Evolutionary conservation across 2,888 invertebrate genomes (phyloP).

Genomic region (Cactoblastis cactorum): DNA sequence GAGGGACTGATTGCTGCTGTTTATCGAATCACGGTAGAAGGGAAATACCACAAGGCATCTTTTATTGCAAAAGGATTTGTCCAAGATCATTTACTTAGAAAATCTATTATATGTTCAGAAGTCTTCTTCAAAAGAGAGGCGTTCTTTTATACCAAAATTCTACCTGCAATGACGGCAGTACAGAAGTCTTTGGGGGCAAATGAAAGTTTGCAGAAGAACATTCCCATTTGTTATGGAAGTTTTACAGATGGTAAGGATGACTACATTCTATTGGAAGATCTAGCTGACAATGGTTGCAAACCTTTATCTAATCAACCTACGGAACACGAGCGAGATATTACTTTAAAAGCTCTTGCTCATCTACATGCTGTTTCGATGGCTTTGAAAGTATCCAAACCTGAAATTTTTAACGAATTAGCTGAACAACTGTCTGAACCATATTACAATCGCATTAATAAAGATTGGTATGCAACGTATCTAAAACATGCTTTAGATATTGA

Average conservation of each 20-base stretch:
- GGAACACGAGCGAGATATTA: conserved; percentile 31
- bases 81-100: conserved; percentile 33
- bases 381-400: conserved; percentile 35
- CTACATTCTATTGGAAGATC: conserved; percentile 48
- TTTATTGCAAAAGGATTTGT: conserved; percentile 46
- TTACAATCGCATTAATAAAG: conserved; percentile 36
- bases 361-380: conserved; percentile 49
- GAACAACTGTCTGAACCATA: conserved; percentile 37
- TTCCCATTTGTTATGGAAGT: conserved; percentile 41
- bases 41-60: conserved; percentile 26
- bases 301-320: conserved; percentile 32
- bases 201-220: conserved; percentile 35
- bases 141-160: conserved; percentile 37
- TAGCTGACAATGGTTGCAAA: conserved; percentile 33
- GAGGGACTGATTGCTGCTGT: conserved; percentile 49
- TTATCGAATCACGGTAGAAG: conserved; percentile 39
- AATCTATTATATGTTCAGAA: conserved; percentile 30
- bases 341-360: conserved; percentile 44
- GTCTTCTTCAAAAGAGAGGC: conserved; percentile 41
- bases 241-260: conserved; percentile 41
- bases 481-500: conserved; percentile 38
- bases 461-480: conserved; percentile 41
- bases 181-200: conserved; percentile 39
- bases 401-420: conserved; percentile 33
- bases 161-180: conserved; percentile 35